These are phyloP conservation scores for Astreopora myriophthalma DNA, from an alignment of 64 coral and sea anemone species.

Conservation along the genomic window DNA sequence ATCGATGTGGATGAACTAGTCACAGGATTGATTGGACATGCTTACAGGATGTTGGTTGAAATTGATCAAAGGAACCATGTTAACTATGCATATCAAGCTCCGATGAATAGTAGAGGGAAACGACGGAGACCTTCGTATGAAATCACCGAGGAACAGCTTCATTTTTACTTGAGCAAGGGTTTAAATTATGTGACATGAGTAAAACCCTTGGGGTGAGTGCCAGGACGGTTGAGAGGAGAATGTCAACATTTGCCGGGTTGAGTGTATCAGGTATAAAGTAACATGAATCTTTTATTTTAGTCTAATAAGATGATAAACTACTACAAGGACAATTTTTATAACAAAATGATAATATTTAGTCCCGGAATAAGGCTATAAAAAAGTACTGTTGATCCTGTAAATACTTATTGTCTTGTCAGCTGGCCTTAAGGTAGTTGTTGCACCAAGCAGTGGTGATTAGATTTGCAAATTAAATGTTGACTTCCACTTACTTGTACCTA, in stretches of 20 bases:
- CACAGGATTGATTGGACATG: slow-evolving; percentile 18
- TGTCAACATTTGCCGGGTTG: slow-evolving; percentile 19
- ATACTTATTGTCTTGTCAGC: no score
- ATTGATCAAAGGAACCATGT: slow-evolving; percentile 3
- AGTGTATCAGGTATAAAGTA: slow-evolving; percentile 47
- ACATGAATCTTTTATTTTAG: no score
- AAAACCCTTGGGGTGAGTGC: not conserved
- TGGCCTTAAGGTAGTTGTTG: no score
- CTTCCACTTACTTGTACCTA: no score
- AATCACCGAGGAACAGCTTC: slow-evolving; percentile 43
- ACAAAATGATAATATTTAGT: no score
- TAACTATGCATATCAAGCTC: slow-evolving; percentile 1
- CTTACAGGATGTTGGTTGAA: slow-evolving; percentile 26
- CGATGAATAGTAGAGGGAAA: slow-evolving; percentile 4
- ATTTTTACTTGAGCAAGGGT: slow-evolving; percentile 45
- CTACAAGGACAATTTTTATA: no score
- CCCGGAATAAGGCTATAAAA: no score
- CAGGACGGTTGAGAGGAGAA: slow-evolving; percentile 33
- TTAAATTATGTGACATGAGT: not conserved
- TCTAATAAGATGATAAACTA: no score
- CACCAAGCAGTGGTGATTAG: no score
- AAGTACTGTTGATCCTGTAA: no score
- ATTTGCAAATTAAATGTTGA: no score
- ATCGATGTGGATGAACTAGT: slow-evolving; percentile 48
- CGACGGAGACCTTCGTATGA: slow-evolving; percentile 42